Percentiles rank a stretch among this genome's conserved stretches.
Evolutionary conservation across 2,888 invertebrate species (phyloP).

Genomic region (Liposcelis brunnea): DNA sequence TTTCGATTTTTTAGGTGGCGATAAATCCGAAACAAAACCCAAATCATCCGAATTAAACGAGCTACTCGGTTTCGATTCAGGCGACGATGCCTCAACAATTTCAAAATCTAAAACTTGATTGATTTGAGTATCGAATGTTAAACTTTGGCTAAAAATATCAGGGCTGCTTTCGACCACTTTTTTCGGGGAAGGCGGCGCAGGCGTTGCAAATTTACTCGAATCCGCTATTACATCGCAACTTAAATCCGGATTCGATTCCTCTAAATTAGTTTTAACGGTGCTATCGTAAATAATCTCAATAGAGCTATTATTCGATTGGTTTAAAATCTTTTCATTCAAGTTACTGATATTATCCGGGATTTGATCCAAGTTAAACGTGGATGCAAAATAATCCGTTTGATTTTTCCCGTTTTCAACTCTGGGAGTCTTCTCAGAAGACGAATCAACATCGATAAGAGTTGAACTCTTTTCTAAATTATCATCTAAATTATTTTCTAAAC

Average conservation of each 20-base stretch:
- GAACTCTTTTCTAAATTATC: too few relatives aligned
- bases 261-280: conserved; percentile 1
- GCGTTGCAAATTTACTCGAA: conserved; percentile 8
- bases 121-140: conserved; percentile 33
- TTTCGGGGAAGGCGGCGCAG: background rate
- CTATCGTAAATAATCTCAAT: conserved; percentile 9
- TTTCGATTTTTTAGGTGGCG: background rate
- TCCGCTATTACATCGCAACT: conserved; percentile 3
- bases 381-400: background rate
- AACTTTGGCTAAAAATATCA: conserved; percentile 39
- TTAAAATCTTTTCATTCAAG: background rate
- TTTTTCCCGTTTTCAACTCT: too few relatives aligned
- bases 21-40: background rate
- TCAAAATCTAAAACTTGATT: conserved; percentile 28
- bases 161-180: conserved; percentile 29
- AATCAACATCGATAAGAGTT: too few relatives aligned
- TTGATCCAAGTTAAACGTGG: background rate
- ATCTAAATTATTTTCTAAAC: too few relatives aligned
- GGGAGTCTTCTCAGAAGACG: too few relatives aligned
- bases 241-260: conserved; percentile 1
- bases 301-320: background rate
- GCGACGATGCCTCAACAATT: background rate
- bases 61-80: background rate
- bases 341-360: background rate
- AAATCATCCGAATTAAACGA: conserved; percentile 3